phyloP scores from a whole-genome alignment of 1,140 invertebrate species.

The Aethina tumida region DNA sequence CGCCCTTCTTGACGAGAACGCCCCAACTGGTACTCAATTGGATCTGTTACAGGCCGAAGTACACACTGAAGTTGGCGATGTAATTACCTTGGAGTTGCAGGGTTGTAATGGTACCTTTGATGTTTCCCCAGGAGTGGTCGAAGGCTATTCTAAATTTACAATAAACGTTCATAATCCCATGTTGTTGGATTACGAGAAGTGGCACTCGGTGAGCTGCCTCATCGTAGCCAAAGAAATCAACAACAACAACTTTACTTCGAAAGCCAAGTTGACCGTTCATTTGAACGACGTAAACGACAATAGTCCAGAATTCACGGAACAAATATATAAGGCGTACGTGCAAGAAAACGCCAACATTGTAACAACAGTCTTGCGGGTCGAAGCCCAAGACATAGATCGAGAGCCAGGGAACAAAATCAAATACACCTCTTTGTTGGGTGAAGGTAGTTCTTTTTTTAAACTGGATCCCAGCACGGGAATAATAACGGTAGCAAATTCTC shows the following conservation, averaged over 20 bases:
- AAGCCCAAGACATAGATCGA: conserved; percentile 66
- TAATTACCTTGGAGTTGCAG: conserved; percentile 67
- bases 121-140: conserved; percentile 77
- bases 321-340: conserved; percentile 50
- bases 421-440: conserved; percentile 48
- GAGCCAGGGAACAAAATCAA: conserved; percentile 59
- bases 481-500: conserved; percentile 62
- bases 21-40: conserved; percentile 64
- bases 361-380: conserved; percentile 61
- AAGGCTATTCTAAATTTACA: conserved; percentile 67
- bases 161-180: conserved; percentile 74
- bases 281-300: conserved; percentile 88
- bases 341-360: conserved; percentile 16
- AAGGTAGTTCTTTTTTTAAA: conserved; percentile 39
- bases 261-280: conserved; percentile 65
- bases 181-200: conserved; percentile 72
- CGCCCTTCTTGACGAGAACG: conserved; percentile 68
- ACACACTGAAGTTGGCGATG: conserved; percentile 50
- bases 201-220: conserved; percentile 62
- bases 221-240: conserved; percentile 72
- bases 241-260: conserved; percentile 59
- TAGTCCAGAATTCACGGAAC: conserved; percentile 64
- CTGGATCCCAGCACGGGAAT: conserved; percentile 70
- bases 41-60: conserved; percentile 59
- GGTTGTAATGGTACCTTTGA: conserved; percentile 83